Evolutionary conservation across 2,797 vertebrate species (phyloP).

Genomic region (Aplochiton taeniatus): DNA sequence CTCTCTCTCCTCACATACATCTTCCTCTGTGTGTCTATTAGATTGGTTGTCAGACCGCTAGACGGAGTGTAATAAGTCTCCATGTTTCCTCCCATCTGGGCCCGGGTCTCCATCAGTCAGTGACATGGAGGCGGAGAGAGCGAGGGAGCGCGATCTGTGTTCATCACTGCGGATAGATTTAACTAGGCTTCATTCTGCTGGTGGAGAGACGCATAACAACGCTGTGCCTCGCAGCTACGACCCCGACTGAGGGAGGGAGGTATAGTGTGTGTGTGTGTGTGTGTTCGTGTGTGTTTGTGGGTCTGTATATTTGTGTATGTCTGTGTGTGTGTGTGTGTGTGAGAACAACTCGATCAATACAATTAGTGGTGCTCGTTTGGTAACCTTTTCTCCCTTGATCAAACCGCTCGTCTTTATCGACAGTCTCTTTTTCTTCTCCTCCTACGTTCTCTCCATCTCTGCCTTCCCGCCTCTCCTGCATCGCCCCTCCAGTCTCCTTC

Average conservation of each 20-base stretch:
- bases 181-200: no score
- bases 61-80: background rate
- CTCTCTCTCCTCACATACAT: background rate
- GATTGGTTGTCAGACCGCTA: background rate
- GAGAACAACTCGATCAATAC: constrained; percentile 44
- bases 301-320: background rate
- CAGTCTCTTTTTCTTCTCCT: constrained; percentile 14
- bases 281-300: background rate
- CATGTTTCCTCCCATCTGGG: background rate
- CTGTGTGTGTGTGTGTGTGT: background rate
- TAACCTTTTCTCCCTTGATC: constrained; percentile 12
- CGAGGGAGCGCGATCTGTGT: no score
- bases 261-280: background rate
- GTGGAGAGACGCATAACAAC: no score
- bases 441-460: background rate
- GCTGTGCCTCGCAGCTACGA: no score
- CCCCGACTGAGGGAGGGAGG: no score
- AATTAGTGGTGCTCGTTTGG: constrained; percentile 69
- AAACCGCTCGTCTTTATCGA: constrained; percentile 4
- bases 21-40: background rate
- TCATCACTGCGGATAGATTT: no score
- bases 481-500: constrained; percentile 6
- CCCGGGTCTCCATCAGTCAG: no score
- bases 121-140: no score
- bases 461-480: constrained; percentile 5